These are phyloP conservation scores for Myotis daubentonii DNA, from an alignment of 2,797 vertebrate genomes.

Conservation along the genomic window DNA sequence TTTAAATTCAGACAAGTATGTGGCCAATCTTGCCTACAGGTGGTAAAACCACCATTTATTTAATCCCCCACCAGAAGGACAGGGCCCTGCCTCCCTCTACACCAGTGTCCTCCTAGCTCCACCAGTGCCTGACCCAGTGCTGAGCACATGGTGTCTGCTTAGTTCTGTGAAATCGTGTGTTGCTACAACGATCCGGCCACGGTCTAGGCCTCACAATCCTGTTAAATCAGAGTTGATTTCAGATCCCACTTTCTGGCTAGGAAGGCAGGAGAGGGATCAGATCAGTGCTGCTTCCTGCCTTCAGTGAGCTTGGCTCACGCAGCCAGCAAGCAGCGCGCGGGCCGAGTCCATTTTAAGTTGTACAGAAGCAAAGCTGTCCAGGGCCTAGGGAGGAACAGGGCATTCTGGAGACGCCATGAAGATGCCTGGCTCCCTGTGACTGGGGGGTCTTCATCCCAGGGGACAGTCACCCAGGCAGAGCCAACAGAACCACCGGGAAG, in stretches of 20 bases:
- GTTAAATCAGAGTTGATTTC: neutral
- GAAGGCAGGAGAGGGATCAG: neutral
- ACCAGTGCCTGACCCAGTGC: neutral
- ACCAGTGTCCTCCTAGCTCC: accelerated
- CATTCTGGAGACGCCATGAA: accelerated
- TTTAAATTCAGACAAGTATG: neutral
- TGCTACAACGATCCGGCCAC: neutral
- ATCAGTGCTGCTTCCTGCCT: neutral
- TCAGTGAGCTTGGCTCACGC: neutral
- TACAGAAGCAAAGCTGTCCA: neutral
- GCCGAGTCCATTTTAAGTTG: neutral
- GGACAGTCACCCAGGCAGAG: neutral
- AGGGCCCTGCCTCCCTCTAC: neutral
- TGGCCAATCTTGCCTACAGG: neutral
- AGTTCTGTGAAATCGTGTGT: neutral
- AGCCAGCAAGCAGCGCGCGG: neutral
- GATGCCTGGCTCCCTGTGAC: neutral
- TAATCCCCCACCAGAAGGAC: neutral
- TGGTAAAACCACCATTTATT: neutral
- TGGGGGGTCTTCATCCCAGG: neutral
- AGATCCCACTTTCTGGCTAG: neutral
- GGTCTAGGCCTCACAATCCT: neutral
- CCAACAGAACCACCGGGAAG: neutral
- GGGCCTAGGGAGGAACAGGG: neutral
- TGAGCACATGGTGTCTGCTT: accelerated